A percentile compares a stretch with the other conserved stretches of the same genome.
Conservation (phyloP, 2,797 vertebrate genomes). For the Acrossocheilus wenchowensis region DNA sequence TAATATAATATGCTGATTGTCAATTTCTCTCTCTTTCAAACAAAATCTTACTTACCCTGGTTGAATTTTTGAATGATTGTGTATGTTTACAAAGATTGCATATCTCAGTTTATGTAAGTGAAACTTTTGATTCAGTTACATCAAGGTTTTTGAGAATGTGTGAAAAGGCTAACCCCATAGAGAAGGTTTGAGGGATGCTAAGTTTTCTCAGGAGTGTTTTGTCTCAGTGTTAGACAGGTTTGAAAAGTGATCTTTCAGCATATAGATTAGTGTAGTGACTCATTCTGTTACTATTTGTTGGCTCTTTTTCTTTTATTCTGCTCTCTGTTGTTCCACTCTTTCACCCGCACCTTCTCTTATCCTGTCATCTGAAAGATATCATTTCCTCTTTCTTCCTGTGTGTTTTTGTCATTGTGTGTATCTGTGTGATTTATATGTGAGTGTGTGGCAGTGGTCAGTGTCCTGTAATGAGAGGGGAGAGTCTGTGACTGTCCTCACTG, state of each 20-base stretch:
- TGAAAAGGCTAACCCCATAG: neutral
- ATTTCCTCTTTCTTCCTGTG: constrained; percentile 19
- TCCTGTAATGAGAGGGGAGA: constrained; percentile 21
- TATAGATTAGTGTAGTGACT: constrained; percentile 45
- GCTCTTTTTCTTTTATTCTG: constrained; percentile 48
- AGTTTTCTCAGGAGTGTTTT: constrained; percentile 42
- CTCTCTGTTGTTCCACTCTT: constrained; percentile 29
- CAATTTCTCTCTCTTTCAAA: neutral
- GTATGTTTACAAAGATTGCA: neutral
- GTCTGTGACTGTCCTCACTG: constrained; percentile 19
- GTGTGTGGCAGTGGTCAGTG: neutral
- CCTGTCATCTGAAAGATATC: constrained; percentile 11
- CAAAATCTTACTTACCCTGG: neutral
- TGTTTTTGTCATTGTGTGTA: constrained; percentile 15
- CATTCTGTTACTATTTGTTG: constrained; percentile 53
- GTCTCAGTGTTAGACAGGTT: constrained; percentile 71
- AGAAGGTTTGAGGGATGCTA: neutral
- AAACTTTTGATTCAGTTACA: neutral
- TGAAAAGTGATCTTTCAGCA: constrained; percentile 67
- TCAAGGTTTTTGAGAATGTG: neutral
- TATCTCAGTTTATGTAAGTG: neutral
- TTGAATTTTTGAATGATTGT: neutral
- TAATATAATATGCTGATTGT: neutral
- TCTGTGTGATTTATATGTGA: constrained; percentile 8
- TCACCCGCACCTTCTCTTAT: constrained; percentile 13